These are phyloP conservation scores for Apus apus DNA, from an alignment of 2,113 vertebrate genomes.

Conservation along the genomic window DNA sequence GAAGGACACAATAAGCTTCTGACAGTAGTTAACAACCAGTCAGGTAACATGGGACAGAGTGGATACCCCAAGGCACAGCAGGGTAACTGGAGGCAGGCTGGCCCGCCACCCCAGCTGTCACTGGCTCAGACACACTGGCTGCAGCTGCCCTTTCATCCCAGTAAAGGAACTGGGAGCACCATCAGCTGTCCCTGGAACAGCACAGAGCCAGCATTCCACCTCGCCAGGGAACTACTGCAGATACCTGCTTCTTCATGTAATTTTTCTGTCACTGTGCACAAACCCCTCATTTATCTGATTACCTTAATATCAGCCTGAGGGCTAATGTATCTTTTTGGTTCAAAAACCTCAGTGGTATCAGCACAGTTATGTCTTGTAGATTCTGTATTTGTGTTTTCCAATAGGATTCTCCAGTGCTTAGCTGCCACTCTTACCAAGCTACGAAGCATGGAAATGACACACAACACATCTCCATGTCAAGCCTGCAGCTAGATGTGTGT, in stretches of 20 bases:
- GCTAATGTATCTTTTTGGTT: background rate
- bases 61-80: too few relatives aligned
- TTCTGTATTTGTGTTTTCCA: background rate
- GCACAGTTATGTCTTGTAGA: background rate
- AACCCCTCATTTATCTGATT: background rate
- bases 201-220: background rate
- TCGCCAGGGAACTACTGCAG: background rate
- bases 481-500: background rate
- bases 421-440: background rate
- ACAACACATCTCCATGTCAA: background rate
- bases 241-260: background rate
- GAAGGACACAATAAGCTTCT: background rate
- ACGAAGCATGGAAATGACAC: background rate
- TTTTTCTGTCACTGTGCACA: background rate
- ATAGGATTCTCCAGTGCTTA: background rate
- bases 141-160: fast-evolving
- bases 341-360: background rate
- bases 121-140: too few relatives aligned
- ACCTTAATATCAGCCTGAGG: background rate
- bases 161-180: background rate
- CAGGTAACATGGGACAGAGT: fast-evolving
- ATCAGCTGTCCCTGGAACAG: background rate
- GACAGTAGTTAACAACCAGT: background rate
- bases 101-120: too few relatives aligned
- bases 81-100: background rate